Percentiles rank a stretch among this genome's conserved stretches.
phyloP scores from a whole-genome alignment of 2,888 invertebrate species.

The Leuctra nigra region DNA sequence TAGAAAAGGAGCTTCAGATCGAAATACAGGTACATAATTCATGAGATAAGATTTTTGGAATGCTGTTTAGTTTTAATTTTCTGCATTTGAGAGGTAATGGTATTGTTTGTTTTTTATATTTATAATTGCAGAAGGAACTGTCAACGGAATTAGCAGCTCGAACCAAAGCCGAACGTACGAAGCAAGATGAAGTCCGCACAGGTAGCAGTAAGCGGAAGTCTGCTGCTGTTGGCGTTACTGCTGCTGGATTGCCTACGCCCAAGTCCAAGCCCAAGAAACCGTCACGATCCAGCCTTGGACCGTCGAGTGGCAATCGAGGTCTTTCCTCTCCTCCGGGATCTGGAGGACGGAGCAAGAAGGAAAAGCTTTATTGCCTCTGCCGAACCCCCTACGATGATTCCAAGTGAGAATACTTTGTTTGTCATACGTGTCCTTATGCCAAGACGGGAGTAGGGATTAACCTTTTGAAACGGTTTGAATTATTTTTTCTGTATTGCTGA shows the following conservation, averaged over 20 bases:
- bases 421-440: too few relatives aligned
- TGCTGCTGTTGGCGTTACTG: slow-evolving; percentile 41
- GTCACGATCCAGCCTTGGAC: slow-evolving; percentile 31
- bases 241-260: slow-evolving; percentile 34
- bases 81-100: not conserved
- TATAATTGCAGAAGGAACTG: slow-evolving; percentile 57
- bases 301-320: slow-evolving; percentile 32
- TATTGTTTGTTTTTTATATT: slow-evolving; percentile 17
- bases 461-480: too few relatives aligned
- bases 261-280: slow-evolving; percentile 40
- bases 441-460: too few relatives aligned
- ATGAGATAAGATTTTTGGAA: not conserved
- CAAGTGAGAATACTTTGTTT: slow-evolving; percentile 73
- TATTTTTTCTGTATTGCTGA: too few relatives aligned
- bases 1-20: slow-evolving; percentile 83
- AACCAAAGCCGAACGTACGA: slow-evolving; percentile 63
- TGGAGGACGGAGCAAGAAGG: slow-evolving; percentile 50
- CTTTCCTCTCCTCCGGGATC: slow-evolving; percentile 33
- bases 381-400: slow-evolving; percentile 92
- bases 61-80: not conserved
- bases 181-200: slow-evolving; percentile 56
- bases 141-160: slow-evolving; percentile 63
- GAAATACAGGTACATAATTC: slow-evolving; percentile 66
- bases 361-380: slow-evolving; percentile 85
- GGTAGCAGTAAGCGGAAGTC: slow-evolving; percentile 51